These are phyloP conservation scores for Brachylomia viminalis DNA, from an alignment of 2,888 invertebrate species.

Conservation along the genomic window DNA sequence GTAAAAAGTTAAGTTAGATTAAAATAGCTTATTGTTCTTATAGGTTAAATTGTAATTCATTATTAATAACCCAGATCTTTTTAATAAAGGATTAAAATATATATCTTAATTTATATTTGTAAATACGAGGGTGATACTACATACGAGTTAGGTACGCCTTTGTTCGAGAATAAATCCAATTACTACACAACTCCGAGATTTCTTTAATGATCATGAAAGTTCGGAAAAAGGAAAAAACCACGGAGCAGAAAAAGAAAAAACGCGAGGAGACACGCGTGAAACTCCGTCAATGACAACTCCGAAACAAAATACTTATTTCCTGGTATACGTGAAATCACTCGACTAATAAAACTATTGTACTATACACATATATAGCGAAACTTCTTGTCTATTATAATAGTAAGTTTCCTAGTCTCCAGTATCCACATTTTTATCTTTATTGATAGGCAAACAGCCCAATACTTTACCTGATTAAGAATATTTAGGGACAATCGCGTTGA, in stretches of 20 bases:
- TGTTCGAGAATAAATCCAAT: conserved; percentile 35
- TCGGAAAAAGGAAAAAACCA: conserved; percentile 15
- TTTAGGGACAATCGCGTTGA: no score
- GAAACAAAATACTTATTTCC: conserved; percentile 34
- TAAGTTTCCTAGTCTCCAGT: not conserved
- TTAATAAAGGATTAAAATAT: no score
- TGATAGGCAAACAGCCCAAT: not conserved
- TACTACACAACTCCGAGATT: conserved; percentile 38
- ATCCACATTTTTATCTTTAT: not conserved
- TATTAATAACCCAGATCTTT: no score
- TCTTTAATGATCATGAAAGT: conserved; percentile 50
- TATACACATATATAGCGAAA: not conserved
- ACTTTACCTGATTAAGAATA: not conserved
- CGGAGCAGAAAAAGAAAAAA: no score
- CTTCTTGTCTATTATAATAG: not conserved
- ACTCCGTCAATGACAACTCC: conserved; percentile 27
- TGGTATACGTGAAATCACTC: not conserved
- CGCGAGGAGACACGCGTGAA: conserved; percentile 8
- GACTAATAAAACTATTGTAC: conserved; percentile 1
- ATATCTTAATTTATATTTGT: not conserved
- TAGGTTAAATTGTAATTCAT: no score
- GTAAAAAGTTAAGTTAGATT: no score
- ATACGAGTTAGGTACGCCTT: not conserved
- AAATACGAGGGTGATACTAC: not conserved
- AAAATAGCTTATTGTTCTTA: no score